phyloP scores from a whole-genome alignment of 1,140 invertebrate species.

The Cecropterus lyciades region DNA sequence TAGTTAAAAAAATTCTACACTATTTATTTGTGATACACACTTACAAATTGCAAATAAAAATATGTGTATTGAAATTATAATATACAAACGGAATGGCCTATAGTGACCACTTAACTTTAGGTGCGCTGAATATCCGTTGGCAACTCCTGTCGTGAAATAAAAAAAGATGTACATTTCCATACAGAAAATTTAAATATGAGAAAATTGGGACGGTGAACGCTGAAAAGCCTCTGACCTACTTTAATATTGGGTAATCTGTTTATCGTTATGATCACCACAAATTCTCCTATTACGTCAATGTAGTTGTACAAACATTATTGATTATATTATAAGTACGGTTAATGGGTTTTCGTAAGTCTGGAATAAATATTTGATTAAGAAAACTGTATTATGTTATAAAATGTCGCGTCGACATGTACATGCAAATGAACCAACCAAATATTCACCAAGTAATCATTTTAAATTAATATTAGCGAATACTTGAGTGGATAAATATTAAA shows the following conservation, averaged over 20 bases:
- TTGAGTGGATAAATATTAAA: no score
- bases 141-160: background rate
- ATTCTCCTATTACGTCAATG: slow-evolving; percentile 8
- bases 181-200: slow-evolving; percentile 2
- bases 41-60: no score
- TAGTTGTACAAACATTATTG: slow-evolving; percentile 5
- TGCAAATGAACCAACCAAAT: no score
- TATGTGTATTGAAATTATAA: no score
- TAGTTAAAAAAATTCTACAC: no score
- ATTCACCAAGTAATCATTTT: no score
- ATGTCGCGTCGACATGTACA: no score
- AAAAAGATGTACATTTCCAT: background rate
- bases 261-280: slow-evolving; percentile 21
- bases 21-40: no score
- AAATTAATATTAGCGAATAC: no score
- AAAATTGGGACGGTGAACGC: background rate
- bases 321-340: slow-evolving; percentile 17
- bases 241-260: slow-evolving; percentile 26
- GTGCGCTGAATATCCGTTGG: background rate
- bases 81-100: background rate
- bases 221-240: slow-evolving; percentile 12
- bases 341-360: slow-evolving; percentile 8
- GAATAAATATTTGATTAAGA: background rate
- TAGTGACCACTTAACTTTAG: background rate
- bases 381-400: no score